Conservation (phyloP, 2,888 invertebrate species). For the Mythimna ferrago region DNA sequence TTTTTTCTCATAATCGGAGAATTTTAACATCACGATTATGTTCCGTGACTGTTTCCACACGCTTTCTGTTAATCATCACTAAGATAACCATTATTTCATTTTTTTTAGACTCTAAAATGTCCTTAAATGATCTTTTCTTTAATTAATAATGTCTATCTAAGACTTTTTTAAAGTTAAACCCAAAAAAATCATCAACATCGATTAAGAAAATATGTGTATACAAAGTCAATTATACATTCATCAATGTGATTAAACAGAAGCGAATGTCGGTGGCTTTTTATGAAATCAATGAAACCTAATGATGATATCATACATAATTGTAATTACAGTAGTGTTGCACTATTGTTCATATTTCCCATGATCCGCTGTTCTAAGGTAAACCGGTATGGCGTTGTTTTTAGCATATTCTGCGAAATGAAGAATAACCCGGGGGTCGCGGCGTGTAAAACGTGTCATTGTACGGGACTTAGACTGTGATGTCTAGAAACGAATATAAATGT, state of each 20-base stretch:
- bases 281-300: conserved; percentile 32
- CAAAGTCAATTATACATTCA: not conserved
- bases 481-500: conserved; percentile 49
- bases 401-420: conserved; percentile 72
- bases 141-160: not conserved
- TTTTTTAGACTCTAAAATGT: not conserved
- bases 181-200: not conserved
- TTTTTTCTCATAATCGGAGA: conserved; percentile 12
- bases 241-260: conserved; percentile 1
- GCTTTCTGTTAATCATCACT: not conserved
- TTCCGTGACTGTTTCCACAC: conserved; percentile 1
- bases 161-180: no score
- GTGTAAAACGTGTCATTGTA: conserved; percentile 77
- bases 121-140: not conserved
- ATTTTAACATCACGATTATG: not conserved
- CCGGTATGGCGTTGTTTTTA: conserved; percentile 61
- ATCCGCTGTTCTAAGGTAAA: conserved; percentile 55
- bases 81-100: not conserved
- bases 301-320: conserved; percentile 47
- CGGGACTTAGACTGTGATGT: conserved; percentile 68
- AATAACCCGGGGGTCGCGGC: conserved; percentile 70
- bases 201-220: not conserved
- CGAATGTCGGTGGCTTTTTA: not conserved
- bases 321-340: conserved; percentile 24
- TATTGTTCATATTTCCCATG: conserved; percentile 60